Base-by-base conservation (phyloP, 2,888 invertebrate species). In the Eremobia ochroleuca region DNA sequence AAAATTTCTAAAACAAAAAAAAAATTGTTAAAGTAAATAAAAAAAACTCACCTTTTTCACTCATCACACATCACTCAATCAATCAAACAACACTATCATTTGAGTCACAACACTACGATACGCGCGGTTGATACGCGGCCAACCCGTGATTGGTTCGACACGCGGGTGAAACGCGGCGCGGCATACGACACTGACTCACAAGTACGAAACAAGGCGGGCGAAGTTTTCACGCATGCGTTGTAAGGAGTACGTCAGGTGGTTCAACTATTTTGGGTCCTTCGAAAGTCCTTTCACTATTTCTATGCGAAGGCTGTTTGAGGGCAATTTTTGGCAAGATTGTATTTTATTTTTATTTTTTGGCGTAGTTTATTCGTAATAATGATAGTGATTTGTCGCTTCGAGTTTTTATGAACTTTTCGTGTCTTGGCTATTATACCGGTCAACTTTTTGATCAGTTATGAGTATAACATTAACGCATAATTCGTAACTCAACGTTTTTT, bases 181-280 rank as follows among this genome's bases (percentile, higher is more conserved):
- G 88, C 90, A 83, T 88, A 88, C 90, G 90, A 91, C 89, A 95
- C 95, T 95, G 94, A 92, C 86, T 79, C 81, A 58, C 80, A 89
- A 87, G 81, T 87, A 90, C 79, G 89, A 91, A 91, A 90, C 90
- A 91, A 88, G 90, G 87, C 88, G 85, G 83, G 84, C 90, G 90
- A 94, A 95, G 90, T 95, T 93, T 90, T 78, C 37, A 86, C 94
- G 95, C 95, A 94, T 95, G 95, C 95, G 95, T 90, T 66, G 5
- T 71, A 25, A 21, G 9, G 5, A 18, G 15, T 40, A 79, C 79
- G 88, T 82, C 92, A 92, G 91, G 91, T 92, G 91, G 92, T 87
- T 82, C 66, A 86, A 92, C 89, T 91, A 89, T 91, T 92, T 89
- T 77, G 87, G 88, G 90, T 92, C 92, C 92, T 93, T 91, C 25